Conservation (phyloP, 2,113 vertebrate species). For the Pithys albifrons region DNA sequence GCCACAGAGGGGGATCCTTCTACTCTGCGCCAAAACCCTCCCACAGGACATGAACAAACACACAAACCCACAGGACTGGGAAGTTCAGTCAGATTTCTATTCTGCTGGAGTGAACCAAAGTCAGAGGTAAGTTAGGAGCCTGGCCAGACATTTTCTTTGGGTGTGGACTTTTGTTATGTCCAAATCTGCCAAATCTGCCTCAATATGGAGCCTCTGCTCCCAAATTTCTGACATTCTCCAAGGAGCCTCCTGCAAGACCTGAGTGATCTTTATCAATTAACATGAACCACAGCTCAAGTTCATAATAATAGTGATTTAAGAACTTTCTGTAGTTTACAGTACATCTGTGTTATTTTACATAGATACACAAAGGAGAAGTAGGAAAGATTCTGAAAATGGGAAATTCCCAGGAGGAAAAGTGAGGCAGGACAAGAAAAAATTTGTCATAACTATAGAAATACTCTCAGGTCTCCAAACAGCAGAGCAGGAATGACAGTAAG, state of each 20-base stretch:
- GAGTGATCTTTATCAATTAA: background rate
- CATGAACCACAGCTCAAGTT: background rate
- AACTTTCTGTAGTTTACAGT: background rate
- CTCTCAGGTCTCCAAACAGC: background rate
- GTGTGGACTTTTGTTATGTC: background rate
- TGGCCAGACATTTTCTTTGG: background rate
- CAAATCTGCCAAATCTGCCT: background rate
- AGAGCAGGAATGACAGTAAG: background rate
- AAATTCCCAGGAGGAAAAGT: background rate
- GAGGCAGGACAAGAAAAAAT: background rate
- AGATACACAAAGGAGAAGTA: background rate
- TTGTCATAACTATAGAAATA: background rate
- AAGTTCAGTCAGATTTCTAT: background rate
- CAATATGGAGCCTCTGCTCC: background rate
- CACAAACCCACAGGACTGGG: accelerated
- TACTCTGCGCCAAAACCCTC: background rate
- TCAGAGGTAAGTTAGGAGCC: background rate
- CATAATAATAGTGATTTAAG: accelerated
- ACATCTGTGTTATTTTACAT: background rate
- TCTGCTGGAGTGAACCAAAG: background rate
- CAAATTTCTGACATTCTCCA: accelerated
- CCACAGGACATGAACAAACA: accelerated
- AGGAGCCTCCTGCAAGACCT: background rate
- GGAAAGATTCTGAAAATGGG: background rate
- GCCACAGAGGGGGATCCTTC: background rate